Percentiles rank a stretch among this genome's conserved stretches.
Evolutionary conservation across 2,113 vertebrate genomes (phyloP).

Genomic region (Lipophrys pholis): DNA sequence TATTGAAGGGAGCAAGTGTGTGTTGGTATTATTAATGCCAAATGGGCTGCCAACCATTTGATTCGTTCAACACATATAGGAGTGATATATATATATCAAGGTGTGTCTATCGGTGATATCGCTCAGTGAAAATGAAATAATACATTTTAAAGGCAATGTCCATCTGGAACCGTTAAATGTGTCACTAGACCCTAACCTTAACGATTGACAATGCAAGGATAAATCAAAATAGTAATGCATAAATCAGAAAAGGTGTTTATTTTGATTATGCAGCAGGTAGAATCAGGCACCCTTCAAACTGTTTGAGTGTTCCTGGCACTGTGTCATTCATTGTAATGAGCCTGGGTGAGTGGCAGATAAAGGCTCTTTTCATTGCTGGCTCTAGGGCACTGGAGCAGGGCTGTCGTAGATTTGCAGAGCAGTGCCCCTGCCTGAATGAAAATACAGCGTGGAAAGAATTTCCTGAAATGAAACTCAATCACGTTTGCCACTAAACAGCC

Average conservation of each 20-base stretch:
- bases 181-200: too few species aligned
- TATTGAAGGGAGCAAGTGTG: constrained; percentile 40
- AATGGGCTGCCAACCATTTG: constrained; percentile 43
- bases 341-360: constrained; percentile 68
- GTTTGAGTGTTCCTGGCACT: constrained; percentile 65
- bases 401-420: constrained; percentile 65
- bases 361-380: constrained; percentile 70
- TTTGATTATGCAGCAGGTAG: constrained; percentile 21
- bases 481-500: constrained; percentile 80
- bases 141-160: constrained; percentile 23
- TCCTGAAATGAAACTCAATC: constrained; percentile 86
- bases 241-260: constrained; percentile 2
- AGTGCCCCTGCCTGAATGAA: constrained; percentile 68
- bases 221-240: not conserved
- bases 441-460: constrained; percentile 79
- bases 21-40: constrained; percentile 42
- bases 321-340: constrained; percentile 59
- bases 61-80: constrained; percentile 42
- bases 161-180: not conserved
- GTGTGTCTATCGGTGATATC: constrained; percentile 27
- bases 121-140: constrained; percentile 25
- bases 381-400: constrained; percentile 67
- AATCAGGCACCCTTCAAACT: constrained; percentile 27
- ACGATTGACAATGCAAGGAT: constrained; percentile 19
- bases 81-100: constrained; percentile 55